Evolutionary conservation across 2,797 vertebrate species (phyloP), one percentile per base, ranked within the genome.

Genomic region (Enteromius treurensis): DNA sequence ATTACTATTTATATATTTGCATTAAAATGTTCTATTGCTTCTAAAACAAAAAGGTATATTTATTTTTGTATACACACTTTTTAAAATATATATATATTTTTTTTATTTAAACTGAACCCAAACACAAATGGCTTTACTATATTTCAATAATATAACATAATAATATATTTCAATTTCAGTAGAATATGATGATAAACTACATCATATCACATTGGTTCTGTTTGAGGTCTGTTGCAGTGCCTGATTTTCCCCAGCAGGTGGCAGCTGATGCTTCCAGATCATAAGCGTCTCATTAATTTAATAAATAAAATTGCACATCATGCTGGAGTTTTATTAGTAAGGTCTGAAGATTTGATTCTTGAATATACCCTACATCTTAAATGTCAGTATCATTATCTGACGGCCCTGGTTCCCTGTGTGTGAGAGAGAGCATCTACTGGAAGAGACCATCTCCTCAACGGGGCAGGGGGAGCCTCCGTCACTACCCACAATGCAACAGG

Each of bases 401-500:
- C 73, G 77, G 65, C 71, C 3, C 77, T 68, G 62, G 74, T 51
- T 75, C 3, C 3, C 7, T 76, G 34, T 51, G 23, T 65, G 23
- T 65, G n/a, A n/a, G 13, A 81, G 45, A 80, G 70, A 78, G n/a
- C 49, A 79, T 67, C 15, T 65, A 49, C 77, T 71, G 62, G 80
- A 58, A 88, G 85, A 87, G 87, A 91, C 84, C 88, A 91, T 92
- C 89, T 93, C 91, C 89, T 92, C 88, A 91, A 89, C 90, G 92
- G 89, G 89, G 86, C 90, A 90, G 49, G 55, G 68, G 74, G 26
- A n/a, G 90, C 87, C 78, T 91, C 92, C 90, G 90, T 84, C 80
- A 88, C 89, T 94, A 93, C 93, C 94, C 95, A 95, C 85, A 93
- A 93, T 95, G 92, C 93, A 93, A 6, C 4, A 85, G 82, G 84